Conservation (phyloP, 2,113 vertebrate species). For the Rhagologus leucostigma region DNA sequence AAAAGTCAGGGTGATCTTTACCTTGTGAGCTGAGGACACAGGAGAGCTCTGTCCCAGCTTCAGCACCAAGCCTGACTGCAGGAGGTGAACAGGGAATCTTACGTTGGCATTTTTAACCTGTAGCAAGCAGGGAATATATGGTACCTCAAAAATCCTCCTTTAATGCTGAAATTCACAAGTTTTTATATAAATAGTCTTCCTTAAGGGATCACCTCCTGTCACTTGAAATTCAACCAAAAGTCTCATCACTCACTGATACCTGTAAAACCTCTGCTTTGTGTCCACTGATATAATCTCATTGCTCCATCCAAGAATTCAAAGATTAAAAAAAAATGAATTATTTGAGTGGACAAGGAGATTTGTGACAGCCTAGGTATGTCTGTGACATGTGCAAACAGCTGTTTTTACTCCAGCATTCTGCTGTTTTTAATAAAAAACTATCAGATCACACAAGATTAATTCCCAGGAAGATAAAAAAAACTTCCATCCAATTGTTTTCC, state of each 20-base stretch:
- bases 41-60: not conserved
- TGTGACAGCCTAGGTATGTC: not conserved
- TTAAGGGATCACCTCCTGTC: not conserved
- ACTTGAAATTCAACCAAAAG: not conserved
- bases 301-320: not conserved
- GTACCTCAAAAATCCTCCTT: not conserved
- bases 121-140: not conserved
- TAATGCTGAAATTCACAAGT: not conserved
- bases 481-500: not conserved
- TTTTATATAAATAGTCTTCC: not conserved
- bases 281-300: not conserved
- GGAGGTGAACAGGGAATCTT: not conserved
- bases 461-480: not conserved
- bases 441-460: not conserved
- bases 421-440: not conserved
- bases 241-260: not conserved
- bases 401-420: not conserved
- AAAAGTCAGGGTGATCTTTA: not conserved
- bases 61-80: not conserved
- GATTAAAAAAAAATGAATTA: not conserved
- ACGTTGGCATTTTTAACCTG: not conserved
- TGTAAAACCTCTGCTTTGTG: not conserved
- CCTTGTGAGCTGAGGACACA: not conserved
- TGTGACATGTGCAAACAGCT: not conserved
- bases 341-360: not conserved